Percentiles rank a stretch among this genome's conserved stretches.
phyloP scores from a whole-genome alignment of 2,888 invertebrate species.

The Merodon equestris region DNA sequence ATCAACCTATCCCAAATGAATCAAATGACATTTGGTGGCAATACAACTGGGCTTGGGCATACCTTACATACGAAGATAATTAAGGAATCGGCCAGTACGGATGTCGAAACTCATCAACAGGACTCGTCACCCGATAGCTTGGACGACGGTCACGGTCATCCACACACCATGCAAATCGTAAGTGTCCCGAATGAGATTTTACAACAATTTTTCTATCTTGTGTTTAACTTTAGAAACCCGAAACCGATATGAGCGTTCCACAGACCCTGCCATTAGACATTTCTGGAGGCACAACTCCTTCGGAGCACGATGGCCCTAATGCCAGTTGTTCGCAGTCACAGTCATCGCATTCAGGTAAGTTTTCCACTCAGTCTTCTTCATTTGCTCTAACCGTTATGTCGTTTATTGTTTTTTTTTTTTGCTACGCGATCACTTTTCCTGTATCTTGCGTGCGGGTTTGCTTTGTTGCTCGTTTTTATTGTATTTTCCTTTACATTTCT shows the following conservation, averaged over 20 bases:
- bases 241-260: slow-evolving; percentile 78
- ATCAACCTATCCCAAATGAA: slow-evolving; percentile 80
- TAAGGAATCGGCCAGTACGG: slow-evolving; percentile 79
- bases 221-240: slow-evolving; percentile 75
- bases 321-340: slow-evolving; percentile 74
- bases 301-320: slow-evolving; percentile 78
- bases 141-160: slow-evolving; percentile 78
- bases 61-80: slow-evolving; percentile 77
- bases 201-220: slow-evolving; percentile 55
- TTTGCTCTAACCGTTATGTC: not conserved
- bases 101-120: slow-evolving; percentile 80
- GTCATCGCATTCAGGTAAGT: slow-evolving; percentile 78
- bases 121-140: slow-evolving; percentile 81
- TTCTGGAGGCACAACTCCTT: slow-evolving; percentile 78
- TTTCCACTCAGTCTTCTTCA: not conserved
- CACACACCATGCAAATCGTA: slow-evolving; percentile 79
- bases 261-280: slow-evolving; percentile 79
- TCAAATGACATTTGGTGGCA: slow-evolving; percentile 79
- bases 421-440: slow-evolving; percentile 33
- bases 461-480: slow-evolving; percentile 27
- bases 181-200: slow-evolving; percentile 7
- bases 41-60: slow-evolving; percentile 77
- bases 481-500: slow-evolving; percentile 5
- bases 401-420: slow-evolving; percentile 53
- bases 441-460: slow-evolving; percentile 42